These are phyloP conservation scores for Lamprologus lemairii DNA, from an alignment of 2,113 vertebrate species.

Conservation along the genomic window DNA sequence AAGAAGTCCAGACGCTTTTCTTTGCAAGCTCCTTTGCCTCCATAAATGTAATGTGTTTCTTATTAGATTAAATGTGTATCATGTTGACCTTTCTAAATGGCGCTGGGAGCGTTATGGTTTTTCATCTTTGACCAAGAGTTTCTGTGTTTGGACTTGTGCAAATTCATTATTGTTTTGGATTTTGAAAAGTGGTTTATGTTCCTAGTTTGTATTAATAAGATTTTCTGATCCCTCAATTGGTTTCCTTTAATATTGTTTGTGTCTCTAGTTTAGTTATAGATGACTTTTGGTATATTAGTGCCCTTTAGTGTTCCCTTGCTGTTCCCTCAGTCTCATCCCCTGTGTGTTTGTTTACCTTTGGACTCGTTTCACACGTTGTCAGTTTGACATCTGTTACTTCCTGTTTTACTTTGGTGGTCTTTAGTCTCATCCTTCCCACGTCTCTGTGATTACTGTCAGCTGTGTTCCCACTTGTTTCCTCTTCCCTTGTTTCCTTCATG, in stretches of 20 bases:
- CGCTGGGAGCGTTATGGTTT: fast-evolving
- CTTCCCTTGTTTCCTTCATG: not conserved
- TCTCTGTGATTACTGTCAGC: not conserved
- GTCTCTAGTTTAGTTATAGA: not conserved
- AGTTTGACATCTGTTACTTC: not conserved
- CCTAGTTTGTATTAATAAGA: fast-evolving
- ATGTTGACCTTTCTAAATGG: not conserved
- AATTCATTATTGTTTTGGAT: not conserved
- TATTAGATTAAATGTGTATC: not conserved
- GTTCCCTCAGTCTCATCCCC: not conserved
- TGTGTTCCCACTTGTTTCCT: not conserved
- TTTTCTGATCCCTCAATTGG: not conserved
- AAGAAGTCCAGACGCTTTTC: too few relatives aligned
- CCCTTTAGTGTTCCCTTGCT: not conserved
- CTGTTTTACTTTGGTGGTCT: not conserved
- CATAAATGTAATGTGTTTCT: not conserved
- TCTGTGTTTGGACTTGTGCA: not conserved
- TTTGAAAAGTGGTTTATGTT: not conserved
- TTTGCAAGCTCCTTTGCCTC: too few relatives aligned
- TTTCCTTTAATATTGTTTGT: not conserved
- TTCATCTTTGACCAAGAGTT: not conserved
- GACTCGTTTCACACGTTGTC: not conserved
- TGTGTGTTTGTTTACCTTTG: not conserved
- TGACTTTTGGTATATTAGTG: not conserved
- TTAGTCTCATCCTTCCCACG: not conserved